Evolutionary conservation across 1,140 invertebrate species (phyloP).

Genomic region (Diachasmimorpha longicaudata): DNA sequence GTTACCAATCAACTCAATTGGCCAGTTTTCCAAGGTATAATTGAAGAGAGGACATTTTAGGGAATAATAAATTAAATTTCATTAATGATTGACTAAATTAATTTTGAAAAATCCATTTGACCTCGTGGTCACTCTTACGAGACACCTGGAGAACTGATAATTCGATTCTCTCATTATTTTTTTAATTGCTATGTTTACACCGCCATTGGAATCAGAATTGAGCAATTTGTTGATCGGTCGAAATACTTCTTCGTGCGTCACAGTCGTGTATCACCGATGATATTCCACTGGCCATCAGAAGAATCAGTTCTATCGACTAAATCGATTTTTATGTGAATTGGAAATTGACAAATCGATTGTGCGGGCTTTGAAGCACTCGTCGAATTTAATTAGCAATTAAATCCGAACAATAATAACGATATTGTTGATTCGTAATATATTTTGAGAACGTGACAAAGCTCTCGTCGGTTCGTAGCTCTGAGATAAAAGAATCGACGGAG

Average conservation of each 20-base stretch:
- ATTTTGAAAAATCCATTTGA: too few relatives aligned
- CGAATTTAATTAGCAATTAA: too few relatives aligned
- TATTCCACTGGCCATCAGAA: too few relatives aligned
- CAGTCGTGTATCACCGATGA: not conserved
- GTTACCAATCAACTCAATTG: not conserved
- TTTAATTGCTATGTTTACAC: not conserved
- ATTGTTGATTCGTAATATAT: not conserved
- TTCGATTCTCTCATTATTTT: not conserved
- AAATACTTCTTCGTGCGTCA: not conserved
- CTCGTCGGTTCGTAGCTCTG: not conserved
- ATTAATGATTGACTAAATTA: too few relatives aligned
- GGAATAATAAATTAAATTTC: too few relatives aligned
- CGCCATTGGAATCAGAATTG: not conserved
- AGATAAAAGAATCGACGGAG: not conserved
- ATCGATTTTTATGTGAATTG: too few relatives aligned
- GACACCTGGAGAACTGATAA: not conserved
- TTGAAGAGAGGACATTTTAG: too few relatives aligned
- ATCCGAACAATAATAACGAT: not conserved
- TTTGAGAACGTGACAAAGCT: not conserved
- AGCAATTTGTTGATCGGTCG: not conserved
- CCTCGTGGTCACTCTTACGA: not conserved
- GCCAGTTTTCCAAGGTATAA: not conserved
- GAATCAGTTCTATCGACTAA: too few relatives aligned
- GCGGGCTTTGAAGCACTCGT: too few relatives aligned
- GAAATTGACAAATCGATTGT: too few relatives aligned